Evolutionary conservation across 2,113 vertebrate genomes (phyloP).

Genomic region (Myotis yumanensis): DNA sequence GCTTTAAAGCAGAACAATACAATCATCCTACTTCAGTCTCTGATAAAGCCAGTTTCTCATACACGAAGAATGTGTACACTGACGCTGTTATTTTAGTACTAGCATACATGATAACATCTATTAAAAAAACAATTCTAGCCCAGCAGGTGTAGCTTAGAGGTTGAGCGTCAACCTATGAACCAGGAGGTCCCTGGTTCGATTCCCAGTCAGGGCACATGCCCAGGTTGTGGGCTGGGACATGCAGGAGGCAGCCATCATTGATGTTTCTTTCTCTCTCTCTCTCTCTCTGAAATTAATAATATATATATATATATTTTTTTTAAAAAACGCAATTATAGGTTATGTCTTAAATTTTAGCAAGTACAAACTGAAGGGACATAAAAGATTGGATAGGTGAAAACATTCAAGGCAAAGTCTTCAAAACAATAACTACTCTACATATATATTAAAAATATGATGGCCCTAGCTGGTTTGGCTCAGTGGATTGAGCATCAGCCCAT

Average conservation of each 20-base stretch:
- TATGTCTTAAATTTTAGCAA: slow-evolving; percentile 32
- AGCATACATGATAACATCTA: neutral
- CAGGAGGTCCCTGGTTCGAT: too few relatives aligned
- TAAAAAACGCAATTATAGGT: neutral
- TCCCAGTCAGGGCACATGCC: too few relatives aligned
- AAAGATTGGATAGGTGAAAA: neutral
- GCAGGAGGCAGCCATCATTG: too few relatives aligned
- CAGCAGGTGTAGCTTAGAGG: too few relatives aligned
- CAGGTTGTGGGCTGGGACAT: too few relatives aligned
- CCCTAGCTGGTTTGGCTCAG: too few relatives aligned
- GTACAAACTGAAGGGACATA: neutral
- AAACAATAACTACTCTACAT: neutral
- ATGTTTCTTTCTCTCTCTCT: too few relatives aligned
- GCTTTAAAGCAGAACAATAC: slow-evolving; percentile 18
- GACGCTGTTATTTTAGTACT: neutral
- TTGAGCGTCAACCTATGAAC: too few relatives aligned
- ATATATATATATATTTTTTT: too few relatives aligned
- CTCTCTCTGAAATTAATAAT: too few relatives aligned
- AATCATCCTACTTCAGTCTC: neutral
- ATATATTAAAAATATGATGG: slow-evolving; percentile 20
- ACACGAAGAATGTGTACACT: neutral
- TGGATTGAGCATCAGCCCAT: too few relatives aligned
- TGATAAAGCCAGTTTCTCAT: neutral
- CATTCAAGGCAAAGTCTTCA: neutral
- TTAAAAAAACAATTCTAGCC: neutral